Evolutionary conservation across 64 coral and sea anemone genomes (phyloP).

Genomic region (Montipora capricornis): DNA sequence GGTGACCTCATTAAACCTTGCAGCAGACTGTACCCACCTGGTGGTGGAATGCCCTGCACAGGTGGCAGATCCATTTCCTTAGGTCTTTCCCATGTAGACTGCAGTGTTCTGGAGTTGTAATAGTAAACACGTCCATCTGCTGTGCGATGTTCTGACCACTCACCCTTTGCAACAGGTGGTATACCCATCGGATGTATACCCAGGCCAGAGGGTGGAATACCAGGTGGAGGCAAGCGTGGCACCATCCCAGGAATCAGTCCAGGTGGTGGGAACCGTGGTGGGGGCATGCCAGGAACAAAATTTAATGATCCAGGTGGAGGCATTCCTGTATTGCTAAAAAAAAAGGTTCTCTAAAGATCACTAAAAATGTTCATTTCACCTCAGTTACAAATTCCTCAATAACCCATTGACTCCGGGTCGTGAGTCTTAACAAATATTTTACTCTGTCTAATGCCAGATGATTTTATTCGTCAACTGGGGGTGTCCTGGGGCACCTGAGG

Average conservation of each 20-base stretch:
- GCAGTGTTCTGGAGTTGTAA: conserved; percentile 79
- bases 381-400: no score
- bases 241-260: conserved; percentile 59
- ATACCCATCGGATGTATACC: conserved; percentile 34
- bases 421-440: no score
- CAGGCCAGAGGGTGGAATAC: conserved; percentile 45
- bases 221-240: conserved; percentile 19
- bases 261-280: conserved; percentile 55
- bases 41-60: conserved; percentile 49
- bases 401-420: no score
- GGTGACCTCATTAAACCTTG: no score
- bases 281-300: conserved; percentile 18
- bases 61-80: conserved; percentile 68
- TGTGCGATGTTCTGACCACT: conserved; percentile 81
- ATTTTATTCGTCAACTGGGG: no score
- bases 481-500: no score
- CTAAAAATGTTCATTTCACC: neutral
- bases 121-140: conserved; percentile 81
- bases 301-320: conserved; percentile 4
- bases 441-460: no score
- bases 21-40: neutral
- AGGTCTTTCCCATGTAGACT: conserved; percentile 81
- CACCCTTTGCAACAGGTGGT: conserved; percentile 2
- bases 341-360: neutral
- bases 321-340: conserved; percentile 17